Evolutionary conservation across 2,113 vertebrate genomes (phyloP), one percentile per base, ranked within the genome.

Genomic region (Antechinus stuartii): DNA sequence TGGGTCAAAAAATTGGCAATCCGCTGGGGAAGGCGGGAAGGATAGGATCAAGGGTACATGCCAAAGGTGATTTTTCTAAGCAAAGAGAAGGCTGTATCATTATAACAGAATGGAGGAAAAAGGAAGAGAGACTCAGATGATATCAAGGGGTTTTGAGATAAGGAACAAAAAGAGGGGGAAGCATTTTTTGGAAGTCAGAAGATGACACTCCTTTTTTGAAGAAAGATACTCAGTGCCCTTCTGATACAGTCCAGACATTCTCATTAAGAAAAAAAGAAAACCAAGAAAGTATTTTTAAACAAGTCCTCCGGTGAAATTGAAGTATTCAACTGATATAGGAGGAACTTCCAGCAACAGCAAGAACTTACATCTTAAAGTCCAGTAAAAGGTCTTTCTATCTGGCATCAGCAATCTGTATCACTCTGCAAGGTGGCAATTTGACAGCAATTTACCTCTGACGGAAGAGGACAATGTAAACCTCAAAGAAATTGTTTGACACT

Each of bases 401-500:
- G 49, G 89, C 95, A 90, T 96, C 0, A 57, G 76, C 23, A 92
- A 90, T 95, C 50, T 94, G 91, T 56, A 96, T 91, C 94, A 96
- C 68, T 61, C 94, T 57, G 92, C 84, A 91, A 55, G 25, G 25
- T 22, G 93, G 47, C 24, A 61, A 91, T 2, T 90, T 95, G 55
- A 94, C 54, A 90, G 46, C 1, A 25, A 90, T 90, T 23, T 90
- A 55, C 0, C 2, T 1, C 22, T n/a, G 19, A n/a, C 35, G 1
- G 3, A 42, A 42, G n/a, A n/a, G 35, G 68, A 42, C 68, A 42
- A 7, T 42, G 42, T 2, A 84, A 84, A 19, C 30, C 68, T 42
- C 19, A 84, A 84, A 42, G 92, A 97, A 94, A 42, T 93, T 92
- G n/a, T 92, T 47, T 92, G 96, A 95, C 96, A 99, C 98, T 98